phyloP scores from a whole-genome alignment of 2,797 vertebrate genomes.

The Hippopotamyrus pictus region DNA sequence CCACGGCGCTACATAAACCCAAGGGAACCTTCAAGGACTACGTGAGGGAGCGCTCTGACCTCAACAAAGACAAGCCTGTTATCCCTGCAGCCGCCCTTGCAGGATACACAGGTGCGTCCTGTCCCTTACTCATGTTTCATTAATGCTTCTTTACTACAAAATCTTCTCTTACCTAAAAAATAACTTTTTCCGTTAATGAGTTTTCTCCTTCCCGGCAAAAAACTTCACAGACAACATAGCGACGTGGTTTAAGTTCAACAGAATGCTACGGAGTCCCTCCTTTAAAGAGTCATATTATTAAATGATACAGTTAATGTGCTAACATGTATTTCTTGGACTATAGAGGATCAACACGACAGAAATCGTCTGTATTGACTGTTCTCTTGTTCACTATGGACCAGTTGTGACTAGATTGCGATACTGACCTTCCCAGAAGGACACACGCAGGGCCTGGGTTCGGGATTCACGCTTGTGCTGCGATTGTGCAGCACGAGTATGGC shows the following conservation, averaged over 20 bases:
- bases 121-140: background rate
- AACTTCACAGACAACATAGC: background rate
- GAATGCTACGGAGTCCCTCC: background rate
- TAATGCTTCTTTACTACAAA: background rate
- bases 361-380: background rate
- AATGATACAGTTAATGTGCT: background rate
- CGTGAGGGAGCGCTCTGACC: slow-evolving; percentile 92
- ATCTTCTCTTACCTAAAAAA: background rate
- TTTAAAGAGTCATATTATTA: background rate
- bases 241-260: background rate
- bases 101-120: slow-evolving; percentile 87
- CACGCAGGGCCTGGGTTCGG: background rate
- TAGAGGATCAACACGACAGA: background rate
- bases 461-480: slow-evolving; percentile 37
- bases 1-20: slow-evolving; percentile 83
- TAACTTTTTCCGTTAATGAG: background rate
- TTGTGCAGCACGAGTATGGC: slow-evolving; percentile 26
- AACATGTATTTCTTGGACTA: background rate
- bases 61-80: slow-evolving; percentile 98
- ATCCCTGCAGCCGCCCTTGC: slow-evolving; percentile 94
- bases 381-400: background rate
- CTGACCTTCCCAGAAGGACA: background rate
- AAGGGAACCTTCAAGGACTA: slow-evolving; percentile 99
- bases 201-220: background rate
- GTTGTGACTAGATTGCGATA: background rate